phyloP scores from a whole-genome alignment of 2,888 invertebrate genomes.

The Mongoloraphidia duomilia region DNA sequence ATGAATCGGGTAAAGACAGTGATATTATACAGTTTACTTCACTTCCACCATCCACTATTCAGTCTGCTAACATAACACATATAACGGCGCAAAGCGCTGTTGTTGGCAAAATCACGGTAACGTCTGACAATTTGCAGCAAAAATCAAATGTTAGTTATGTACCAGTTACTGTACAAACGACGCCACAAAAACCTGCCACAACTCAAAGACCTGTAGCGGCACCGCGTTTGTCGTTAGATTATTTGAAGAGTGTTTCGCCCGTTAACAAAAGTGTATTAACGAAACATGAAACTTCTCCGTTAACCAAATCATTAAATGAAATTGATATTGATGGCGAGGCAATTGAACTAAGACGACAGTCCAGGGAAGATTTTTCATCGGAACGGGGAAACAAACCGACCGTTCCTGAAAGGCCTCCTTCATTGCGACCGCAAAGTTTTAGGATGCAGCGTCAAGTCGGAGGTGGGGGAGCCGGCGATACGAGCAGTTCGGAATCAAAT shows the following conservation, averaged over 20 bases:
- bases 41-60: conserved; percentile 14
- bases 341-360: conserved; percentile 37
- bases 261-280: conserved; percentile 5
- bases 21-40: background rate
- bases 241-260: conserved; percentile 10
- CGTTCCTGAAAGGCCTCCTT: conserved; percentile 65
- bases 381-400: conserved; percentile 52
- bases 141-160: conserved; percentile 22
- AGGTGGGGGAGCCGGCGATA: background rate
- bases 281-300: conserved; percentile 4
- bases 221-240: conserved; percentile 30
- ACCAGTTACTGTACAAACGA: conserved; percentile 18
- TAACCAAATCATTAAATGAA: conserved; percentile 20
- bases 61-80: conserved; percentile 22
- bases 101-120: conserved; percentile 32
- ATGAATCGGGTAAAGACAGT: too few species aligned
- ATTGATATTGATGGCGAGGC: conserved; percentile 23
- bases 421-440: conserved; percentile 30
- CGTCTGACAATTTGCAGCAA: conserved; percentile 29
- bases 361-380: conserved; percentile 19
- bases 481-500: conserved; percentile 8
- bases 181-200: conserved; percentile 25
- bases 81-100: conserved; percentile 32
- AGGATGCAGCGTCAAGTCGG: conserved; percentile 2
- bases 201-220: conserved; percentile 38